Conservation (phyloP, 2,113 vertebrate species). For the Butastur rufipennis region DNA sequence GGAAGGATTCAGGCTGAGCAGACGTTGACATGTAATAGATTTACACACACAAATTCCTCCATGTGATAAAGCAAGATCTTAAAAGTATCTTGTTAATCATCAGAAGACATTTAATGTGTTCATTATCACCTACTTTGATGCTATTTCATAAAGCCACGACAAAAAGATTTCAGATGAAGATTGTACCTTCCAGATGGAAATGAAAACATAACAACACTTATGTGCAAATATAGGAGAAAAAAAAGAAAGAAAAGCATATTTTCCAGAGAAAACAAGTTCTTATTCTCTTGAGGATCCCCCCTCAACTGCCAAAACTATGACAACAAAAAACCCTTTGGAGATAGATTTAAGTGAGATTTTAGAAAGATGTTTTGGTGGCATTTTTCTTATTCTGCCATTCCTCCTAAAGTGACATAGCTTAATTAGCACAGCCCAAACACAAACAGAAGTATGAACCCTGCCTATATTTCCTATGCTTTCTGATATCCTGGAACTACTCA, state of each 20-base stretch:
- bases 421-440: neutral
- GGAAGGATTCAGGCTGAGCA: neutral
- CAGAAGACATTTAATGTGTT: neutral
- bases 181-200: constrained; percentile 21
- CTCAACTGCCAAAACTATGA: neutral
- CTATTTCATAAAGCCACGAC: neutral
- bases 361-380: neutral
- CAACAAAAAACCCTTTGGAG: neutral
- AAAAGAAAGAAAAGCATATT: neutral
- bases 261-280: constrained; percentile 21
- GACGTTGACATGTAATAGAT: neutral
- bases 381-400: neutral
- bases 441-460: neutral
- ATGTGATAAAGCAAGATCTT: neutral
- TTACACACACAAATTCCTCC: neutral
- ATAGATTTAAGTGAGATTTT: neutral
- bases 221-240: neutral
- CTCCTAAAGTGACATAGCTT: neutral
- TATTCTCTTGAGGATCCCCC: constrained; percentile 17
- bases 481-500: neutral
- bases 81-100: neutral
- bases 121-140: neutral
- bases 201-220: neutral
- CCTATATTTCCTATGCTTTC: neutral
- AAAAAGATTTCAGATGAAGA: neutral